A percentile compares a stretch with the other conserved stretches of the same genome.
These are phyloP conservation scores for Leistus spinibarbis DNA, from an alignment of 2,888 invertebrate genomes.

Conservation along the genomic window DNA sequence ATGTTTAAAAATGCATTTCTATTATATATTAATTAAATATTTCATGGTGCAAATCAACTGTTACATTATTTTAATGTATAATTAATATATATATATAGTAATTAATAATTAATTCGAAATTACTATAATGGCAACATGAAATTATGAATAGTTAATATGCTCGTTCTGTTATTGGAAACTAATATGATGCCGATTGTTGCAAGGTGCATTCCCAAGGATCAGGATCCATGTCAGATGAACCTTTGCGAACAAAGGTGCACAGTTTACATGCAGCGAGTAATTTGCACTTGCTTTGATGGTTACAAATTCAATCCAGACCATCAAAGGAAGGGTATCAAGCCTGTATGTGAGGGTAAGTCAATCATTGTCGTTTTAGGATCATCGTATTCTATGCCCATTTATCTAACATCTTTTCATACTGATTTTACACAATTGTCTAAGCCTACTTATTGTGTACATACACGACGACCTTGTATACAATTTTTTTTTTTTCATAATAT, in stretches of 20 bases:
- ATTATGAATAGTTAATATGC: neutral
- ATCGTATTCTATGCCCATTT: neutral
- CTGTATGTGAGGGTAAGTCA: conserved; percentile 65
- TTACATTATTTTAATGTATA: no score
- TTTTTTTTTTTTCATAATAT: no score
- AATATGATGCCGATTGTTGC: neutral
- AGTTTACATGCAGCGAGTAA: conserved; percentile 65
- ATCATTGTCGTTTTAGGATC: neutral
- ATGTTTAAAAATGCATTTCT: no score
- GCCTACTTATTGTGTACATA: no score
- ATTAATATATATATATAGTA: no score
- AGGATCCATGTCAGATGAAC: conserved; percentile 67
- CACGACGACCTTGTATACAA: no score
- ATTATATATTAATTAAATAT: no score
- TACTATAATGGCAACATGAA: neutral
- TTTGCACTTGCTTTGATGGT: conserved; percentile 70
- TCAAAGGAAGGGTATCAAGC: conserved; percentile 63
- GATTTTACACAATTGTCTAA: no score
- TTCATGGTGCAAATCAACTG: no score
- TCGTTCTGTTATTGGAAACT: neutral
- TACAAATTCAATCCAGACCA: conserved; percentile 66
- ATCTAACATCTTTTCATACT: neutral
- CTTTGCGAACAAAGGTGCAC: conserved; percentile 72
- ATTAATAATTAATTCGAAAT: neutral
- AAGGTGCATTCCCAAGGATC: conserved; percentile 64